phyloP scores from a whole-genome alignment of 2,888 invertebrate species.

The Heliconius erato region DNA sequence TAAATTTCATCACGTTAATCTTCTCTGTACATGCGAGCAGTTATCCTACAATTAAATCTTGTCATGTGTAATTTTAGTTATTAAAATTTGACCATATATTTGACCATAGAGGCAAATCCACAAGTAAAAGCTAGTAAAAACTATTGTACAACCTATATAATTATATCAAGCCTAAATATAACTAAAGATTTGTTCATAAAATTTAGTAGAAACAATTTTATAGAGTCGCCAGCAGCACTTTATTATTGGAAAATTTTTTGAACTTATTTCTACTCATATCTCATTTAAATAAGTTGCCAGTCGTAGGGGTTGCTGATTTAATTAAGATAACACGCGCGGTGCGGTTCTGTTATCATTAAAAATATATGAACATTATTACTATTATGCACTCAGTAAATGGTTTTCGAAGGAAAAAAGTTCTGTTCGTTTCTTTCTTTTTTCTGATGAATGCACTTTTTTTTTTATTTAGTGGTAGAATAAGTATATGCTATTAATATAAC shows the following conservation, averaged over 20 bases:
- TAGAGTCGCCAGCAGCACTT: neutral
- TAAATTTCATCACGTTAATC: no score
- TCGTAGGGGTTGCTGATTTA: conserved; percentile 15
- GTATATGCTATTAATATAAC: no score
- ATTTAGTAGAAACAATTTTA: neutral
- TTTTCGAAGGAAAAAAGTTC: neutral
- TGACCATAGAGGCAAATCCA: no score
- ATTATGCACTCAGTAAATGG: neutral
- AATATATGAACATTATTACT: conserved; percentile 8
- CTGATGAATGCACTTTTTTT: no score
- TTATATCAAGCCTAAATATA: neutral
- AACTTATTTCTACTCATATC: neutral
- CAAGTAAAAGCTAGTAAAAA: no score
- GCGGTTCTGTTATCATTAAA: neutral
- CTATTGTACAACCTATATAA: no score
- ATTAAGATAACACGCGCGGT: conserved; percentile 2
- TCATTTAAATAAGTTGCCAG: conserved; percentile 3
- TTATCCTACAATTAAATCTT: no score
- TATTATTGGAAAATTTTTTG: neutral
- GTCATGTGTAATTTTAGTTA: no score
- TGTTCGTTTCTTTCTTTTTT: no score
- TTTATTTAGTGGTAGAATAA: no score
- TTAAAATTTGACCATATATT: no score
- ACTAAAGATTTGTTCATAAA: neutral
- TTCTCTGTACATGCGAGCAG: no score